These are phyloP conservation scores for Neosilurus mollespiculum DNA, from an alignment of 2,797 vertebrate genomes.

Conservation along the genomic window DNA sequence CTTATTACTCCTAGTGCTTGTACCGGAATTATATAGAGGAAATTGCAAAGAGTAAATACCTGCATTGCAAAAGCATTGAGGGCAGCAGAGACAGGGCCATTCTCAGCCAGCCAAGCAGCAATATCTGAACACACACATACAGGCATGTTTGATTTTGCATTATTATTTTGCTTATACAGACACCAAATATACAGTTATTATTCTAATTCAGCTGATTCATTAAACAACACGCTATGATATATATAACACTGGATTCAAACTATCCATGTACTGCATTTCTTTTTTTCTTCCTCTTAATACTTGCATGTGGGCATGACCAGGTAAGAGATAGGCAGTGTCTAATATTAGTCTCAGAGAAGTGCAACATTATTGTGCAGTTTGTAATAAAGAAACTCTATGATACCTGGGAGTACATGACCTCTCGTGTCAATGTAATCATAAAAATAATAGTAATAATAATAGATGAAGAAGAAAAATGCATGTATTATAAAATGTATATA, in stretches of 20 bases:
- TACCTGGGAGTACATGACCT: not conserved
- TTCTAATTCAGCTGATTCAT: not conserved
- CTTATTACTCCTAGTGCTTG: not conserved
- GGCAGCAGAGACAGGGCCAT: constrained; percentile 87
- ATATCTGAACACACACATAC: constrained; percentile 71
- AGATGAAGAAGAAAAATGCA: no score
- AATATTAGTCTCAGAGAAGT: not conserved
- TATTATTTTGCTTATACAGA: not conserved
- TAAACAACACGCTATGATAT: not conserved
- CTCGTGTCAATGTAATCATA: not conserved
- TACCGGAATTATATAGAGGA: not conserved
- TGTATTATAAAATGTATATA: not conserved
- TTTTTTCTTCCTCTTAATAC: not conserved
- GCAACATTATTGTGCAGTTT: not conserved
- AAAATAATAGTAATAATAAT: not conserved
- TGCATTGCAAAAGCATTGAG: constrained; percentile 92
- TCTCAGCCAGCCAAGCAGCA: constrained; percentile 84
- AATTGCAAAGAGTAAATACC: constrained; percentile 63
- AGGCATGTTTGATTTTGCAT: not conserved
- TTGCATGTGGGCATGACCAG: not conserved
- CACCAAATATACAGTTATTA: not conserved
- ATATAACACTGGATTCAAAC: not conserved
- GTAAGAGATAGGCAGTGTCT: not conserved
- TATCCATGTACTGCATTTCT: not conserved
- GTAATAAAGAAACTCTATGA: not conserved